Evolutionary conservation across 2,113 vertebrate species (phyloP).

Genomic region (Channa argus): DNA sequence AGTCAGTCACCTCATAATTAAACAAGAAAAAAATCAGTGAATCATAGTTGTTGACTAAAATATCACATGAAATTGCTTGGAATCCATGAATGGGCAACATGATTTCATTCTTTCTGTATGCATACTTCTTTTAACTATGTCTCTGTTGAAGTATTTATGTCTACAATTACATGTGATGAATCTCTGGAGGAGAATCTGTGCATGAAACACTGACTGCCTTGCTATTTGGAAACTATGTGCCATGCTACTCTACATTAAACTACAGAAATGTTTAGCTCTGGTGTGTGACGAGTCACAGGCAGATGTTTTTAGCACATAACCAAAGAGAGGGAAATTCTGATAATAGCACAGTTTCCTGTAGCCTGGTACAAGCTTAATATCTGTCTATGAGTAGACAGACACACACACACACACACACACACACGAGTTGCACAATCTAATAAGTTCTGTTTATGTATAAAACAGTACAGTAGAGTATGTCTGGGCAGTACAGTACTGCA

Average conservation of each 20-base stretch:
- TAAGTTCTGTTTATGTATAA: conserved; percentile 61
- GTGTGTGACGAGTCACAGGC: not conserved
- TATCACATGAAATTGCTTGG: conserved; percentile 19
- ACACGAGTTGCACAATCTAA: conserved; percentile 40
- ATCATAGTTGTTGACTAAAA: conserved; percentile 37
- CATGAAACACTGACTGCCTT: not conserved
- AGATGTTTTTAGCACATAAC: not conserved
- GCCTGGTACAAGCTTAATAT: not conserved
- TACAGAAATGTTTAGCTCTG: not conserved
- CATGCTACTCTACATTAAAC: not conserved
- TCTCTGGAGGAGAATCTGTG: too few relatives aligned
- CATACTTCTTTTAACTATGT: not conserved
- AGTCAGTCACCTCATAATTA: conserved; percentile 15
- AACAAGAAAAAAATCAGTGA: not conserved
- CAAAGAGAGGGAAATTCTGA: not conserved
- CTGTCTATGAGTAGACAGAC: conserved; percentile 3
- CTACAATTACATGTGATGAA: too few relatives aligned
- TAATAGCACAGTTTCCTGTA: conserved; percentile 5
- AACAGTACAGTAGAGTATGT: conserved; percentile 53
- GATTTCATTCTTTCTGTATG: not conserved
- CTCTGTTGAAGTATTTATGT: not conserved
- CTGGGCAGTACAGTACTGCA: conserved; percentile 35
- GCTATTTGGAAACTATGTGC: not conserved
- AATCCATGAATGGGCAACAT: not conserved
- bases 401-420: conserved; percentile 23